Conservation (phyloP, 2,113 vertebrate species). For the Macroglossus sobrinus region DNA sequence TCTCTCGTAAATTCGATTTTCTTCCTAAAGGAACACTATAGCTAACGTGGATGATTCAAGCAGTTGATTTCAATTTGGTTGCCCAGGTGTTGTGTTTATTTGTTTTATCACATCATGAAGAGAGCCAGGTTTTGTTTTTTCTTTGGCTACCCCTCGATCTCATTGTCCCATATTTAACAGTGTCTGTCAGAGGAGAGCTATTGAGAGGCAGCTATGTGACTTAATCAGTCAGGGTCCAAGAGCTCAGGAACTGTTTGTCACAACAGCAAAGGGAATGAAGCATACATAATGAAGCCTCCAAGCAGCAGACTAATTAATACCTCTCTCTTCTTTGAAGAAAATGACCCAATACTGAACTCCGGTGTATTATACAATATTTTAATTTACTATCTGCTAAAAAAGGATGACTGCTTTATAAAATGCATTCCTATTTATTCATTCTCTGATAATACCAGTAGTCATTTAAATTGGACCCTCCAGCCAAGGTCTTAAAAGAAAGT, state of each 20-base stretch:
- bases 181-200: constrained; percentile 9
- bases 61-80: neutral
- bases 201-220: neutral
- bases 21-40: neutral
- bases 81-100: neutral
- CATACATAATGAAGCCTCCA: constrained; percentile 67
- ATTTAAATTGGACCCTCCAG: neutral
- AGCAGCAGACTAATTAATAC: constrained; percentile 73
- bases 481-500: constrained; percentile 40
- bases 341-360: constrained; percentile 67
- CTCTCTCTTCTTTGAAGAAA: constrained; percentile 65
- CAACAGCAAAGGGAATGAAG: constrained; percentile 61
- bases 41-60: neutral
- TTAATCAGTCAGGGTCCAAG: constrained; percentile 56
- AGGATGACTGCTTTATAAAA: constrained; percentile 59
- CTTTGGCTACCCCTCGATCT: neutral
- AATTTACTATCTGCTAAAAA: constrained; percentile 64
- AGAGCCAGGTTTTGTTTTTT: neutral
- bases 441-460: constrained; percentile 19
- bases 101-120: neutral
- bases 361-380: constrained; percentile 63
- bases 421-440: constrained; percentile 34
- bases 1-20: neutral
- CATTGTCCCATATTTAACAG: neutral
- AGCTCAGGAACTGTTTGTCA: constrained; percentile 49